phyloP scores from a whole-genome alignment of 2,113 vertebrate genomes.

The Donacobius atricapilla region DNA sequence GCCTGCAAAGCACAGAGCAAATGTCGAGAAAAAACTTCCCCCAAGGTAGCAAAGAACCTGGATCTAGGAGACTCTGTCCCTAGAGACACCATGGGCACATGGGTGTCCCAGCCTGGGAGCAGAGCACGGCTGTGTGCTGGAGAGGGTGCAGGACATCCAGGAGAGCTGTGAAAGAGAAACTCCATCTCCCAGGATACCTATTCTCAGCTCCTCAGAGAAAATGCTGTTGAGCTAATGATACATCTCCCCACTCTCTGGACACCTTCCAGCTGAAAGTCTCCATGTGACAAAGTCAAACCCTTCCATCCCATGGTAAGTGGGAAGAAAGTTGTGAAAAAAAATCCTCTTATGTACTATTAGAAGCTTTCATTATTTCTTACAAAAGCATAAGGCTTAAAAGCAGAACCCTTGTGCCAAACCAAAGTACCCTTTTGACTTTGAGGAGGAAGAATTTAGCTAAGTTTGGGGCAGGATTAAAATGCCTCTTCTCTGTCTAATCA shows the following conservation, averaged over 20 bases:
- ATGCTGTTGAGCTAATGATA: neutral
- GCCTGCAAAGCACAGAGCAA: slow-evolving; percentile 68
- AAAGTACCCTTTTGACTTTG: neutral
- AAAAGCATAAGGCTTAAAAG: neutral
- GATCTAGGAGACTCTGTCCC: neutral
- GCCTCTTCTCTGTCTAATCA: neutral
- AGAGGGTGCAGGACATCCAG: neutral
- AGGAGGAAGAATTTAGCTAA: neutral
- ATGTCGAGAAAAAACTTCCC: neutral
- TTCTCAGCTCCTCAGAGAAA: neutral
- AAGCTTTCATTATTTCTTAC: neutral
- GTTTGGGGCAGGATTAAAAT: neutral
- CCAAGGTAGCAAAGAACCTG: neutral
- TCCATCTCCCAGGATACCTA: neutral
- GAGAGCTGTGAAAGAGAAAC: neutral
- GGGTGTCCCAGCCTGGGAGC: neutral
- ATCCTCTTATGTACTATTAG: neutral
- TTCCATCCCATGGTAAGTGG: neutral
- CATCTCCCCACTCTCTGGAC: neutral
- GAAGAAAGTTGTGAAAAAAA: neutral
- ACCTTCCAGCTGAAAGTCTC: neutral
- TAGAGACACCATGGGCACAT: neutral
- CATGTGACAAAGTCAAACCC: neutral
- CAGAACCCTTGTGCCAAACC: neutral
- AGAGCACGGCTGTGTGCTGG: neutral